Percentiles rank a stretch among this genome's conserved stretches.
Evolutionary conservation across 2,888 invertebrate genomes (phyloP).

Genomic region (Lasius platythorax): DNA sequence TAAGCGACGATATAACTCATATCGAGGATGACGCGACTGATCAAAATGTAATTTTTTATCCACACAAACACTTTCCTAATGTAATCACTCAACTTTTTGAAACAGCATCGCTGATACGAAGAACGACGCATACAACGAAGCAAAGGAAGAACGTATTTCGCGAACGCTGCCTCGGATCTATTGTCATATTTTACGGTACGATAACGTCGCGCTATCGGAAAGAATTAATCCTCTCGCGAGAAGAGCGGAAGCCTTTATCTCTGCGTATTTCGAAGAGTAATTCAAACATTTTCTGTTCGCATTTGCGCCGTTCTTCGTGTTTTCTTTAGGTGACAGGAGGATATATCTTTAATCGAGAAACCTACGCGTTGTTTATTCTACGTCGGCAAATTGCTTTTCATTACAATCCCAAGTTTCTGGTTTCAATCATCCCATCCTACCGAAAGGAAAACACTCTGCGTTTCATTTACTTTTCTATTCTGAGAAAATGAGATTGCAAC

Average conservation of each 20-base stretch:
- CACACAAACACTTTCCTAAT: neutral
- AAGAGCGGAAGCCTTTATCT: neutral
- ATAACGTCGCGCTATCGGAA: neutral
- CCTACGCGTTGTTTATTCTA: constrained; percentile 19
- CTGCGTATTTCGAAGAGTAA: neutral
- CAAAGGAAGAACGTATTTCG: neutral
- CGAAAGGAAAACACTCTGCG: neutral
- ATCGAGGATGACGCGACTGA: neutral
- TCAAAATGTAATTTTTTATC: neutral
- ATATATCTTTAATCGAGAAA: constrained; percentile 28
- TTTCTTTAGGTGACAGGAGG: constrained; percentile 2
- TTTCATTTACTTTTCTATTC: neutral
- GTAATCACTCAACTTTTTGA: neutral
- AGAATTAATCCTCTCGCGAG: neutral
- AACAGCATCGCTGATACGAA: neutral
- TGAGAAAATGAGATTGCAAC: constrained; percentile 12
- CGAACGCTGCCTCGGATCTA: too few relatives aligned
- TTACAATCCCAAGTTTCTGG: neutral
- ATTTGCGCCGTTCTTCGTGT: constrained; percentile 14
- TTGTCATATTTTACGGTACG: neutral
- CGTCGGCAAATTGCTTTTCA: constrained; percentile 8
- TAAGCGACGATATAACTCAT: neutral
- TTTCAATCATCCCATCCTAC: neutral
- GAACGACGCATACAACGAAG: neutral
- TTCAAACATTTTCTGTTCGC: neutral